A percentile compares a stretch with the other conserved stretches of the same genome.
Evolutionary conservation across 2,797 vertebrate species (phyloP).

Genomic region (Rallus crepitans): DNA sequence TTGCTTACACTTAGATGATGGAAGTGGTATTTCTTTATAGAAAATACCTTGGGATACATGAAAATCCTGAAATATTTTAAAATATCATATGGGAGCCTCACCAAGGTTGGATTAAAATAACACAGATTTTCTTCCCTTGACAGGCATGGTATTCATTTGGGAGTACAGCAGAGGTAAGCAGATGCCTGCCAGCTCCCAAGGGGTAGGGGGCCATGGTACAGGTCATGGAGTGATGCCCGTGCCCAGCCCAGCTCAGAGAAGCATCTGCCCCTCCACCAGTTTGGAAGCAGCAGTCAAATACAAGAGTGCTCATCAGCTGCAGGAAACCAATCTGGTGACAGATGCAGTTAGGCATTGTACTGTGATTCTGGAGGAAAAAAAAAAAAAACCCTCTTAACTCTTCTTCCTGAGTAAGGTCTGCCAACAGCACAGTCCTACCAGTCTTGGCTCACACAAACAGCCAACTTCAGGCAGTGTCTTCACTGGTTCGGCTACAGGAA

Average conservation of each 20-base stretch:
- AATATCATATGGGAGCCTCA: background rate
- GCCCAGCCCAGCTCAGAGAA: background rate
- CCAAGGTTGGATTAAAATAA: background rate
- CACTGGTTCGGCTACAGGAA: background rate
- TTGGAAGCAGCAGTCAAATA: background rate
- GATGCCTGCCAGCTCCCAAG: background rate
- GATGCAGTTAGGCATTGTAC: background rate
- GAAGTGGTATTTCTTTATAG: background rate
- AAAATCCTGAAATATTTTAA: background rate
- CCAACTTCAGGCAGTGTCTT: background rate
- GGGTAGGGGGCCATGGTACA: background rate
- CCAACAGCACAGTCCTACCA: background rate
- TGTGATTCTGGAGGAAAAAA: background rate
- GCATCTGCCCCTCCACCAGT: accelerated
- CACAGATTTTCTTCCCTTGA: background rate
- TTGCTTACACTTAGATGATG: background rate
- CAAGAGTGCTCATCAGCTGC: background rate
- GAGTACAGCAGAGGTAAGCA: background rate
- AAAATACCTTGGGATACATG: background rate
- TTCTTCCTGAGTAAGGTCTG: background rate
- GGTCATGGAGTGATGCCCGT: background rate
- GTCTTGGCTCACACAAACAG: background rate
- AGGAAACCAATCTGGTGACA: background rate
- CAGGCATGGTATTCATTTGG: background rate
- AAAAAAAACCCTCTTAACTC: background rate